Conservation (phyloP, 1,140 invertebrate genomes). For the Euura lappo region DNA sequence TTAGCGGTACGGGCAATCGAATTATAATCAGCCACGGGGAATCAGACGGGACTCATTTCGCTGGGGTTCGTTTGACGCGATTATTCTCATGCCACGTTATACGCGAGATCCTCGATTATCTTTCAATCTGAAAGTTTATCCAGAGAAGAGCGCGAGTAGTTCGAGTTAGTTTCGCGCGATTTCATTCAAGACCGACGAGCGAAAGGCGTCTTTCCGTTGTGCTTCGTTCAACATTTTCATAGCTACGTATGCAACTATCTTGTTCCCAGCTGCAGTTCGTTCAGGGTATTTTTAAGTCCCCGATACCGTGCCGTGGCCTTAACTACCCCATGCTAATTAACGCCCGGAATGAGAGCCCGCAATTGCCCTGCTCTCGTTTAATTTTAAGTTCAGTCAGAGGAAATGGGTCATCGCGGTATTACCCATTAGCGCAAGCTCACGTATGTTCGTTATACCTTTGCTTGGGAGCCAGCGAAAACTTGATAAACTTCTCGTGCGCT, state of each 20-base stretch:
- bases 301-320: not conserved
- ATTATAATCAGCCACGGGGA: not conserved
- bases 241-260: not conserved
- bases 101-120: not conserved
- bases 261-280: not conserved
- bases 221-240: not conserved
- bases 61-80: not conserved
- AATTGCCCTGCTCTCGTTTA: not conserved
- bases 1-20: not conserved
- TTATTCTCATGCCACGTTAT: not conserved
- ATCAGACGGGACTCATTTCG: not conserved
- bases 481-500: constrained; percentile 22
- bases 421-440: not conserved
- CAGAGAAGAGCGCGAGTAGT: too few species aligned
- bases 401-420: not conserved
- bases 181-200: too few species aligned
- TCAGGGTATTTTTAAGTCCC: not conserved
- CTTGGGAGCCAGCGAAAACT: not conserved
- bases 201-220: not conserved
- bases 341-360: not conserved
- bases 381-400: not conserved
- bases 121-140: too few species aligned
- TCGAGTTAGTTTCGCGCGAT: too few species aligned
- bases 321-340: not conserved
- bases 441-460: not conserved